Conservation (phyloP, 2,888 invertebrate species). For the Caenorhabditis doughertyi region DNA sequence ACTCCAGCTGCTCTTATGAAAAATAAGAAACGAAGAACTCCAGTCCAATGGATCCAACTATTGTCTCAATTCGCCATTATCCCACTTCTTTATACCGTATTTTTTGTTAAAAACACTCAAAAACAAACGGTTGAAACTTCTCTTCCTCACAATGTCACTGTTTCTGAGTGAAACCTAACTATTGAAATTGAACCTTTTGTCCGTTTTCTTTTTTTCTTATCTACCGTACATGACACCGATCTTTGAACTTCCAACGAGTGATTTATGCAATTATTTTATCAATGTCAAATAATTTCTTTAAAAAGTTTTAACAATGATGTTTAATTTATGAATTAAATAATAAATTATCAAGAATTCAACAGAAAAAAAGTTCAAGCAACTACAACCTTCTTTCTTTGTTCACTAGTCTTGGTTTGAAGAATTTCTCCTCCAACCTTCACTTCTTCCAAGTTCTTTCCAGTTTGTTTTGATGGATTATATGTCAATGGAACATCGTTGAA, state of each 20-base stretch:
- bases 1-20: constrained; percentile 55
- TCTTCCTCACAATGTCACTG: constrained; percentile 44
- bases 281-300: constrained; percentile 11
- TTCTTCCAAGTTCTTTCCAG: constrained; percentile 49
- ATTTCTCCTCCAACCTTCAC: constrained; percentile 33
- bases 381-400: constrained; percentile 54
- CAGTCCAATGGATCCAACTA: constrained; percentile 39
- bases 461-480: constrained; percentile 21
- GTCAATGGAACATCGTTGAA: constrained; percentile 79
- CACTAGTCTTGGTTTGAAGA: constrained; percentile 47
- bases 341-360: constrained; percentile 22
- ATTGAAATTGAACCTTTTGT: neutral
- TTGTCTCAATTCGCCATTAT: constrained; percentile 46
- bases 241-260: constrained; percentile 27
- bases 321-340: neutral
- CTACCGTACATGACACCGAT: constrained; percentile 55
- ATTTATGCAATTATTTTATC: neutral
- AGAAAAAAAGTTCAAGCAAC: constrained; percentile 11
- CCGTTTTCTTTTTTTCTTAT: neutral
- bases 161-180: constrained; percentile 34
- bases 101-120: constrained; percentile 46
- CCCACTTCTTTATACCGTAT: constrained; percentile 47
- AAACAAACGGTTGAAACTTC: constrained; percentile 22
- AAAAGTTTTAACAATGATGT: constrained; percentile 24
- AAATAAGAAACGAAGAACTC: constrained; percentile 9